Evolutionary conservation across 2,113 vertebrate species (phyloP).

Genomic region (Chionomys nivalis): DNA sequence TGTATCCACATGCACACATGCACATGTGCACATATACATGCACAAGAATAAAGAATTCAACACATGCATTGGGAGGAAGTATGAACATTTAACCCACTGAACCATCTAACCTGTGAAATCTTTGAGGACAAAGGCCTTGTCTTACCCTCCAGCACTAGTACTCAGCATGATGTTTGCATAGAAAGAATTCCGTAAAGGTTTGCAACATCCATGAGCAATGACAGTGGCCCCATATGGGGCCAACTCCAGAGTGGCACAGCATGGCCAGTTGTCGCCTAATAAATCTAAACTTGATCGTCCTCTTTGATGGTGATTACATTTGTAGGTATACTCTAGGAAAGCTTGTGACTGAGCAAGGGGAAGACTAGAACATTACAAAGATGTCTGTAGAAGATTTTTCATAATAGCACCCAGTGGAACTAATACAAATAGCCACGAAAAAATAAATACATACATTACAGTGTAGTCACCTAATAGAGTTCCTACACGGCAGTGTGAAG

Average conservation of each 20-base stretch:
- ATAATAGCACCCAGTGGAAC: not conserved
- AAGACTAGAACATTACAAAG: not conserved
- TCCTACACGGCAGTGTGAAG: not conserved
- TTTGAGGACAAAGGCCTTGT: not conserved
- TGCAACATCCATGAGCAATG: not conserved
- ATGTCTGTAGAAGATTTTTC: not conserved
- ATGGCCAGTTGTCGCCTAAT: not conserved
- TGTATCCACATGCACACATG: fast-evolving
- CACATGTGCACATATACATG: fast-evolving
- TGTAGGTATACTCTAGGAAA: not conserved
- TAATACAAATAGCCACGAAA: not conserved
- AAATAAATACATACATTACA: not conserved
- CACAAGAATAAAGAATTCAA: not conserved
- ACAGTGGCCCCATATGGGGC: not conserved
- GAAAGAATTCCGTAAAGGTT: not conserved
- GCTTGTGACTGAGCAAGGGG: not conserved
- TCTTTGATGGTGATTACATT: not conserved
- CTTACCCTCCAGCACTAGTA: not conserved
- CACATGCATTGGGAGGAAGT: not conserved
- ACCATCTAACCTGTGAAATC: not conserved
- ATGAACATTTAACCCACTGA: not conserved
- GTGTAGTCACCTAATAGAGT: not conserved
- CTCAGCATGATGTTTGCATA: not conserved
- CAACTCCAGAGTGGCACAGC: not conserved
- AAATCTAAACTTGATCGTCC: not conserved